Percentiles rank a stretch among this genome's conserved stretches.
Evolutionary conservation across 1,140 invertebrate genomes (phyloP).

Genomic region (Holotrichia oblita): DNA sequence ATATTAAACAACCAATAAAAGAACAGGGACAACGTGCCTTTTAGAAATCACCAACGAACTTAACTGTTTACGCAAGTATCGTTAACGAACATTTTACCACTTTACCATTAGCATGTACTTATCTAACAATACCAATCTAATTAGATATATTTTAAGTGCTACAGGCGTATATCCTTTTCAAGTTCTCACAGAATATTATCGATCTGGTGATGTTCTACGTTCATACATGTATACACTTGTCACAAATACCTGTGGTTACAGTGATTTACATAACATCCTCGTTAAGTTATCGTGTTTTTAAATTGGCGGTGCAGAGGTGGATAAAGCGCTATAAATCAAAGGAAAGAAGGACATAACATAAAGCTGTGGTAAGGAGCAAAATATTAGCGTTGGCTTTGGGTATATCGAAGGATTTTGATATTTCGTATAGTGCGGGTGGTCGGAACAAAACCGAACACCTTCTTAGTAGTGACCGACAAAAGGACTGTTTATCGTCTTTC

Average conservation of each 20-base stretch:
- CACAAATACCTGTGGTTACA: background rate
- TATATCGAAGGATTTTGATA: background rate
- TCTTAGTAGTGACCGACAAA: too few species aligned
- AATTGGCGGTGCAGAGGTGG: background rate
- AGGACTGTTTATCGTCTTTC: too few species aligned
- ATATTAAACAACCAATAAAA: background rate
- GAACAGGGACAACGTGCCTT: background rate
- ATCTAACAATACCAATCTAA: too few species aligned
- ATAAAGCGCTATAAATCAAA: background rate
- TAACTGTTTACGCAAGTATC: too few species aligned
- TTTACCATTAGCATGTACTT: too few species aligned
- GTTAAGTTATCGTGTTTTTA: background rate
- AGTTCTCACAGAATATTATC: background rate
- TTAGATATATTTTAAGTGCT: too few species aligned
- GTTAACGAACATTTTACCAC: too few species aligned
- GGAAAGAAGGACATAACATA: background rate
- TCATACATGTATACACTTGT: background rate
- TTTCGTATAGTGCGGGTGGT: background rate
- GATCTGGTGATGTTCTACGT: background rate
- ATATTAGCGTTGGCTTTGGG: background rate
- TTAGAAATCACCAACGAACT: too few species aligned
- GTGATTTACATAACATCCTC: constrained; percentile 7
- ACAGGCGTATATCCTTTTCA: background rate
- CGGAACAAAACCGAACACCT: background rate
- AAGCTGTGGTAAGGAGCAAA: background rate